Evolutionary conservation across 2,888 invertebrate genomes (phyloP), one percentile per base, ranked within the genome.

Genomic region (Pimpla rufipes): DNA sequence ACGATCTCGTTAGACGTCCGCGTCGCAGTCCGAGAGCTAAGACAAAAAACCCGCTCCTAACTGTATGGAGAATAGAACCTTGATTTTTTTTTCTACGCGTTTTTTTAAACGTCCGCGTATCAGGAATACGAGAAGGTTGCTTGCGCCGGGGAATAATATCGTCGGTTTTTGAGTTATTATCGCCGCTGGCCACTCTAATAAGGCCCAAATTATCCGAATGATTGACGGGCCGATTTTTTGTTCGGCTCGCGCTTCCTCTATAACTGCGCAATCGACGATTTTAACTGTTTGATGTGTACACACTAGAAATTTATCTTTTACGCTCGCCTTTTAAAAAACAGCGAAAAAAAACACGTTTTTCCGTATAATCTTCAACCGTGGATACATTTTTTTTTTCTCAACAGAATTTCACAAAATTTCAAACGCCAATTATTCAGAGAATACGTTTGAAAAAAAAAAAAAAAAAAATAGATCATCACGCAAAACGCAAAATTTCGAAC

Each of bases 401-500:
- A 29, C 29, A 29, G 5, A 29, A 29, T 29, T 29, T 29, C 29
- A 29, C 29, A 3, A 2, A 29, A 3, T 29, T n/a, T n/a, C n/a
- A n/a, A n/a, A n/a, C n/a, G n/a, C 11, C 42, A 18, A 52, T 16
- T 16, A 52, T 1, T 57, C 37, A 37, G 57, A 35, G 2, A 13
- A 37, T 16, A 35, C n/a, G 37, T 2, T 16, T 8, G 16, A 37
- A 0, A 23, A 52, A 16, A 23, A 55, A 23, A 55, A 13, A 55
- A 55, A 23, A 55, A 13, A 52, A 10, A 4, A 40, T 62, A 37
- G 0, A 1, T 16, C 40, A 23, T 10, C 55, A 55, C 21, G 55
- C 55, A 40, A n/a, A n/a, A 10, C 62, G 62, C 37, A 37, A 62
- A 62, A 62, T 37, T 62, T 62, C 18, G 8, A 62, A 62, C 37